Evolutionary conservation across 2,888 invertebrate species (phyloP), one percentile per base, ranked within the genome.

Genomic region (Globia sparganii): DNA sequence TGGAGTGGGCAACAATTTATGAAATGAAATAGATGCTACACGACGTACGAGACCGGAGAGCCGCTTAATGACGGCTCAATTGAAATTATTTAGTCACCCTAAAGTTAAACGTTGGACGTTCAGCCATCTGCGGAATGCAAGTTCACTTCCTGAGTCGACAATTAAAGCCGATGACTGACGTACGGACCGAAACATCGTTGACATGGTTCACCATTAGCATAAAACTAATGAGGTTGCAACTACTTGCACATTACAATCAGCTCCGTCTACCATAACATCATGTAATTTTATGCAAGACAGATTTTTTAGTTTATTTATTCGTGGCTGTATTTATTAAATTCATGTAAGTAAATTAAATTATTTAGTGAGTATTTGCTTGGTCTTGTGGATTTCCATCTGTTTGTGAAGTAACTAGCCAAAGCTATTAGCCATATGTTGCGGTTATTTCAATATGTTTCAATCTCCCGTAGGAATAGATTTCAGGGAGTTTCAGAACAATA

Each of bases 141-240:
- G 93, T 91, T 93, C 93, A 94, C 93, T 95, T 96, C 96, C 96
- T 94, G 95, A 91, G 92, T 92, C 90, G 91, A 94, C 95, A 94
- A 95, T 95, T 95, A 94, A 92, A 91, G 90, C 91, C 91, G 91
- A 93, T 93, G 94, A 93, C 91, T 88, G 86, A 88, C 87, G 75
- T 81, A 77, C 83, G 76, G 83, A 70, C 86, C 87, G 86, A 89
- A 91, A 91, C 91, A 91, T 89, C 89, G 90, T 89, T 86, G 89
- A 88, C 90, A 86, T 84, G 88, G 87, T 81, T 81, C 75, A 80
- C 75, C 86, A 89, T 90, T 90, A 89, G 88, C 90, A 90, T 77
- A 74, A 89, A 87, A 90, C 88, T 91, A 91, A 91, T 89, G 87
- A 89, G 86, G 84, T 82, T 80, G 78, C 75, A 70, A 67, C 66